A percentile compares a stretch with the other conserved stretches of the same genome.
phyloP scores from a whole-genome alignment of 2,888 invertebrate genomes.

The Actias luna region DNA sequence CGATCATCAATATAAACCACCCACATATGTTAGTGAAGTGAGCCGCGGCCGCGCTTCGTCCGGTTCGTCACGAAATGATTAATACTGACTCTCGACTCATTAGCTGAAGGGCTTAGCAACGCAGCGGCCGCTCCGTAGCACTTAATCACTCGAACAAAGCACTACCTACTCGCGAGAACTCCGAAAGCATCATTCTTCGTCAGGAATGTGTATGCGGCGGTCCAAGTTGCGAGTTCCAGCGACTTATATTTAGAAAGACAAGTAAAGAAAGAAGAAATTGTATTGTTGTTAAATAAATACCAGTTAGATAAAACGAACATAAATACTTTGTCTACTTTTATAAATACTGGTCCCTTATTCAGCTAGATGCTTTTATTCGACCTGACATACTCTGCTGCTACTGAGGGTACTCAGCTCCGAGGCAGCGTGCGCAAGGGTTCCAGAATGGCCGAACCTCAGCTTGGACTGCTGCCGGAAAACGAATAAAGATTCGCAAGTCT shows the following conservation, averaged over 20 bases:
- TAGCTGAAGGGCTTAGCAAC: constrained; percentile 80
- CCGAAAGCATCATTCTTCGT: constrained; percentile 82
- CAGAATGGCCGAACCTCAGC: too few relatives aligned
- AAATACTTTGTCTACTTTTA: too few relatives aligned
- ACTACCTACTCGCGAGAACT: constrained; percentile 76
- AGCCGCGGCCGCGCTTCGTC: constrained; percentile 46
- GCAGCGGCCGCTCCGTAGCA: constrained; percentile 60
- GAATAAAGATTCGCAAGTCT: too few relatives aligned
- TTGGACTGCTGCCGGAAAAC: too few relatives aligned
- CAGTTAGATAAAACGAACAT: too few relatives aligned
- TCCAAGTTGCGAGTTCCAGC: constrained; percentile 35
- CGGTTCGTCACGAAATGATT: constrained; percentile 76
- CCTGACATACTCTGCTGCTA: too few relatives aligned
- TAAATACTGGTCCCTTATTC: too few relatives aligned
- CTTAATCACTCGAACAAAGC: constrained; percentile 81
- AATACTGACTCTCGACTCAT: constrained; percentile 79
- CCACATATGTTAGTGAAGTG: constrained; percentile 57
- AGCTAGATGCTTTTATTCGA: too few relatives aligned
- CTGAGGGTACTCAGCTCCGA: too few relatives aligned
- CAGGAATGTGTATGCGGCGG: constrained; percentile 68
- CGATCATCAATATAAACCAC: constrained; percentile 51
- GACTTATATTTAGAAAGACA: constrained; percentile 7
- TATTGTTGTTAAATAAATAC: too few relatives aligned
- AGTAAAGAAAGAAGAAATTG: too few relatives aligned
- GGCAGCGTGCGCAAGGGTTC: too few relatives aligned